These are phyloP conservation scores for Bombylius major DNA, from an alignment of 2,888 invertebrate species.

Conservation along the genomic window DNA sequence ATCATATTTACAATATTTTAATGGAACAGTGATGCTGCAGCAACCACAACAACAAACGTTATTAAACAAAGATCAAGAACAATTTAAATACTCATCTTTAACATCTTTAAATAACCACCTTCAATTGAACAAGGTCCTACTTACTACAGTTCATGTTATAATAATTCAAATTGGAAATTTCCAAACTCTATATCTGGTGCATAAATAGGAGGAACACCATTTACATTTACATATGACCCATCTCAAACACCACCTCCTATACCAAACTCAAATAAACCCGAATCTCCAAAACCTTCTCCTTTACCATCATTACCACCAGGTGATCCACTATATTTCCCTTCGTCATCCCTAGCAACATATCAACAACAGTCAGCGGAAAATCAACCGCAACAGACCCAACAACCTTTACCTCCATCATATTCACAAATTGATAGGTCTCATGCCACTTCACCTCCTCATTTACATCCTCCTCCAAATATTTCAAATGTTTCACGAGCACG, in stretches of 20 bases:
- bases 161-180: neutral
- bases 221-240: neutral
- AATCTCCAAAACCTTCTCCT: constrained; percentile 35
- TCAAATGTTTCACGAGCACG: neutral
- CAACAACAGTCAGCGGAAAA: neutral
- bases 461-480: neutral
- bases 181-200: neutral
- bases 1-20: neutral
- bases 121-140: neutral
- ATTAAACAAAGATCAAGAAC: neutral
- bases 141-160: neutral
- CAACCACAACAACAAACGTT: neutral
- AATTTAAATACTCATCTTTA: neutral
- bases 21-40: neutral
- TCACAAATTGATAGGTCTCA: neutral
- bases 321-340: neutral
- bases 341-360: neutral
- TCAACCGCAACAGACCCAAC: neutral
- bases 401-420: neutral
- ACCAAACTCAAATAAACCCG: constrained; percentile 30
- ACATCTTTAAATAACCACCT: neutral
- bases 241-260: constrained; percentile 3
- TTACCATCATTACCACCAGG: constrained; percentile 24
- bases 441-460: neutral
- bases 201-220: neutral